Conservation (phyloP, 2,113 vertebrate genomes). For the Picathartes gymnocephalus region DNA sequence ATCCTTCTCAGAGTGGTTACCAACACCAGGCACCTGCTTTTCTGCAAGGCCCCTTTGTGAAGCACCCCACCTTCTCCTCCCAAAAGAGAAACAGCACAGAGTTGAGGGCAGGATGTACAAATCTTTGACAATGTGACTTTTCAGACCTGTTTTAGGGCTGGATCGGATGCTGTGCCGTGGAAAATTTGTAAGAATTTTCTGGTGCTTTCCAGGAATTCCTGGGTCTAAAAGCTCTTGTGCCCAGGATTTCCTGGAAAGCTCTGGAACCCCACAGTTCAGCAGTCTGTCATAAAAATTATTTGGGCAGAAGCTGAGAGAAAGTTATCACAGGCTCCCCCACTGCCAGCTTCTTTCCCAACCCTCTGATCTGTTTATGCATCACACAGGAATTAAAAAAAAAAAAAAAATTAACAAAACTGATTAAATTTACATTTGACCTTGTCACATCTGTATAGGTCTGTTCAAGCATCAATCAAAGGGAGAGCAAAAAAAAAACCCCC, state of each 20-base stretch:
- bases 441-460: slow-evolving; percentile 7
- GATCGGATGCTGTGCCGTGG: not conserved
- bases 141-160: not conserved
- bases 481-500: not conserved
- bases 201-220: not conserved
- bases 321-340: not conserved
- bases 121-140: not conserved
- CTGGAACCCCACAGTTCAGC: slow-evolving; percentile 1
- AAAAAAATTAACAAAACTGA: not conserved
- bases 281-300: not conserved
- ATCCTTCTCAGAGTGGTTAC: not conserved
- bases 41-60: not conserved
- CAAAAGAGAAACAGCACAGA: not conserved
- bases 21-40: not conserved
- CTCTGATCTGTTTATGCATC: slow-evolving; percentile 17
- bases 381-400: not conserved
- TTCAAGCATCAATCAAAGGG: slow-evolving; percentile 35
- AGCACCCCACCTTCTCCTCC: not conserved
- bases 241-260: not conserved
- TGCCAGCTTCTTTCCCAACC: not conserved
- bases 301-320: not conserved
- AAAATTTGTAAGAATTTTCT: not conserved
- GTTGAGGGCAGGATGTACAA: not conserved
- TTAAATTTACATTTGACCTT: slow-evolving; percentile 62
- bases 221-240: not conserved